Base-by-base conservation (phyloP, 2,113 vertebrate genomes). In the Mus musculus region DNA sequence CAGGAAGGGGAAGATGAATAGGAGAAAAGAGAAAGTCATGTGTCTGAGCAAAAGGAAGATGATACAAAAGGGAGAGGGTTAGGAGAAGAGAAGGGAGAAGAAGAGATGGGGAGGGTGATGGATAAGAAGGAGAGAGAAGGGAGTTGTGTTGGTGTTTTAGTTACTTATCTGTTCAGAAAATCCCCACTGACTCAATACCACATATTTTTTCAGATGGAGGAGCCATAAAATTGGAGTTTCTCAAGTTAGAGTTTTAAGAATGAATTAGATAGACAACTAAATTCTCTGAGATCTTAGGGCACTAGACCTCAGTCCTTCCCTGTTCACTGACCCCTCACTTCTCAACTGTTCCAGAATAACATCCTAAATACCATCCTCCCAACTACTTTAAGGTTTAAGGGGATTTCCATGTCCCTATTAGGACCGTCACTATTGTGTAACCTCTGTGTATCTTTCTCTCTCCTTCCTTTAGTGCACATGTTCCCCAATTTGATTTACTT, bases 401-500 rank as follows among this genome's bases (percentile, higher is more conserved):
- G 67, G n/a, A 56, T 76, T 82, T 91, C 89, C 46, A 13, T 42
- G 30, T 81, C 73, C 72, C 63, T 81, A 49, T 36, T 46, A 46
- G 12, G 1, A 73, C 92, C 52, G 61, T 36, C 39, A 26, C 75
- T 30, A 46, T 52, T 42, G 33, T 65, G 90, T 52, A 56, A 78
- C 65, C 80, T 88, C 75, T 54, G 54, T 54, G 52, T 54, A 12
- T 56, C 95, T 59, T 54, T 63, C 76, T 69, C 71, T 63, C 78
- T 81, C 56, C 82, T 94, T 91, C 91, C 90, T 90, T 95, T 92
- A 93, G 80, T 92, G 96, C 97, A 97, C 96, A 96, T 95, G 97
- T 95, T 89, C 95, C 96, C 95, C 92, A 56, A 95, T 97, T 97
- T 97, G 97, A 98, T 98, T 98, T 97, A 98, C 97, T 97, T 97